Percentiles rank a stretch among this genome's conserved stretches.
phyloP scores from a whole-genome alignment of 2,113 vertebrate species.

The Mus spicilegus region DNA sequence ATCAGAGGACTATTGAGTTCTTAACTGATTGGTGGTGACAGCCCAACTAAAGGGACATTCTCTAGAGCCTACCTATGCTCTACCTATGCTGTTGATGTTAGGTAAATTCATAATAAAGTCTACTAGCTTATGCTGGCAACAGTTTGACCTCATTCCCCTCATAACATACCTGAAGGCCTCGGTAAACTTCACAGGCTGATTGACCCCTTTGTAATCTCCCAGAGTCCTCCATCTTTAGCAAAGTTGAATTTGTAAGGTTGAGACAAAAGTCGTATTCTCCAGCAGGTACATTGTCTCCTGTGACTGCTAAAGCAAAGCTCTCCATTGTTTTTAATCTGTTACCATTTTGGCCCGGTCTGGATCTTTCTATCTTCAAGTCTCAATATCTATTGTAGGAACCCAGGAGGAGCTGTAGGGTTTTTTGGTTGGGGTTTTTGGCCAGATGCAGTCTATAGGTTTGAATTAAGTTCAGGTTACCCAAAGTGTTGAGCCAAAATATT shows the following conservation, averaged over 20 bases:
- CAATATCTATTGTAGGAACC: constrained; percentile 94
- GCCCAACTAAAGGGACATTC: constrained; percentile 90
- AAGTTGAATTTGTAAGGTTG: constrained; percentile 94
- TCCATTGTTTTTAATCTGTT: constrained; percentile 91
- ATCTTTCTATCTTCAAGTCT: constrained; percentile 95
- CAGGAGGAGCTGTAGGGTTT: constrained; percentile 94
- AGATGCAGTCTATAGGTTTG: constrained; percentile 96
- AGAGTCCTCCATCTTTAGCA: constrained; percentile 97
- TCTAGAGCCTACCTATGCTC: constrained; percentile 89
- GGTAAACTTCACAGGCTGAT: constrained; percentile 94
- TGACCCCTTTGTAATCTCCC: constrained; percentile 95
- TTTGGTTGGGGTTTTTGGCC: constrained; percentile 94
- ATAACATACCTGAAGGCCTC: constrained; percentile 98
- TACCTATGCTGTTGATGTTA: constrained; percentile 89
- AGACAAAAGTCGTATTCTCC: constrained; percentile 97
- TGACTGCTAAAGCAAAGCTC: constrained; percentile 93
- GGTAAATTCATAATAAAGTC: constrained; percentile 93
- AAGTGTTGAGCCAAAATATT: background rate
- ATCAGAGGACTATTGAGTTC: constrained; percentile 83
- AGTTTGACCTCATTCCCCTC: constrained; percentile 97
- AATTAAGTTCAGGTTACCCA: constrained; percentile 91
- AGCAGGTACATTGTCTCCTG: constrained; percentile 94
- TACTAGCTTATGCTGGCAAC: constrained; percentile 93
- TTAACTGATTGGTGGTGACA: constrained; percentile 87
- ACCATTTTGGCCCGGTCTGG: constrained; percentile 90